Evolutionary conservation across 2,797 vertebrate species (phyloP).

Genomic region (Alfaro cultratus): DNA sequence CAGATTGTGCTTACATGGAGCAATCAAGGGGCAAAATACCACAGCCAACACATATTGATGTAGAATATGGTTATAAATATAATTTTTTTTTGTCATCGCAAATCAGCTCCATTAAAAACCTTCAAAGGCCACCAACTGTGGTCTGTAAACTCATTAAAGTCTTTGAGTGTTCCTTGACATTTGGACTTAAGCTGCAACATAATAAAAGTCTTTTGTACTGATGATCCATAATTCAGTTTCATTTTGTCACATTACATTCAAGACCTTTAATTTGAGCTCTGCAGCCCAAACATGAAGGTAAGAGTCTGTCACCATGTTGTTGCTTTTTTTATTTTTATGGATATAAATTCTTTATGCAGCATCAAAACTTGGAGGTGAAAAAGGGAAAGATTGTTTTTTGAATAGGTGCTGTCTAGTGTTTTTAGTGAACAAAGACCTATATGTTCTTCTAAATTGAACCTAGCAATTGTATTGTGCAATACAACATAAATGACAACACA

Average conservation of each 20-base stretch:
- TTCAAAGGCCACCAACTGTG: constrained; percentile 41
- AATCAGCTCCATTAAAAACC: constrained; percentile 38
- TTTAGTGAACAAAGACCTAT: neutral
- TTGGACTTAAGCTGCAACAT: constrained; percentile 59
- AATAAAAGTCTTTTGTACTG: constrained; percentile 60
- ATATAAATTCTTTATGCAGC: constrained; percentile 16
- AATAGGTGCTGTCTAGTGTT: neutral
- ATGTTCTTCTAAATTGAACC: neutral
- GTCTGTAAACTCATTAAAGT: constrained; percentile 44
- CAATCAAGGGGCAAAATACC: neutral
- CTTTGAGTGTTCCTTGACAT: constrained; percentile 33
- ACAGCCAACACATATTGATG: neutral
- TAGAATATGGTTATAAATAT: neutral
- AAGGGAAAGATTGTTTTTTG: neutral
- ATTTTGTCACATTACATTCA: constrained; percentile 71
- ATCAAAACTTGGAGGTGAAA: neutral
- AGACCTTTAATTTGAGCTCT: constrained; percentile 53
- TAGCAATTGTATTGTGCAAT: neutral
- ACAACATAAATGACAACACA: neutral
- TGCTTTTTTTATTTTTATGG: constrained; percentile 9
- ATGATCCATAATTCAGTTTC: constrained; percentile 77
- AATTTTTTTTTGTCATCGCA: constrained; percentile 1
- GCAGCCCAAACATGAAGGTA: constrained; percentile 58
- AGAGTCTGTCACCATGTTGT: constrained; percentile 50
- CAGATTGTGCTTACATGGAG: neutral